phyloP scores from a whole-genome alignment of 2,113 vertebrate species.

The Saimiri boliviensis region DNA sequence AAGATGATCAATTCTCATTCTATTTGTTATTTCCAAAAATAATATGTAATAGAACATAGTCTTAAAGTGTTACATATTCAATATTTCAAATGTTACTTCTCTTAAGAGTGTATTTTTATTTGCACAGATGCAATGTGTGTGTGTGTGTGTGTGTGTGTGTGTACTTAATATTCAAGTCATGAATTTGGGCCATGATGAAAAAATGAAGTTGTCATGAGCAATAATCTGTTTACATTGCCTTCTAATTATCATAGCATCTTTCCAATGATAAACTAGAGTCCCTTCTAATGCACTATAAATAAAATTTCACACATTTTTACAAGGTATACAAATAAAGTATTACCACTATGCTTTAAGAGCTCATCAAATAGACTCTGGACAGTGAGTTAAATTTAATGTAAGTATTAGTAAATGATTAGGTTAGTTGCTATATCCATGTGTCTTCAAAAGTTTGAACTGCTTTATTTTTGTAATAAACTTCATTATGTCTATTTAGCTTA shows the following conservation, averaged over 20 bases:
- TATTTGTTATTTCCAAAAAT: not conserved
- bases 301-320: not conserved
- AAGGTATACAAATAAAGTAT: not conserved
- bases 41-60: not conserved
- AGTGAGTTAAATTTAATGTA: not conserved
- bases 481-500: not conserved
- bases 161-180: not conserved
- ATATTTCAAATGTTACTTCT: not conserved
- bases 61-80: not conserved
- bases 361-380: not conserved
- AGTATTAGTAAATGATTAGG: not conserved
- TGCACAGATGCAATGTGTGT: not conserved
- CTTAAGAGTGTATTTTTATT: not conserved
- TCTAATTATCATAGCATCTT: not conserved
- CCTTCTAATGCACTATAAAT: not conserved
- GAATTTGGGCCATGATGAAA: not conserved
- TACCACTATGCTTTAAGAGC: not conserved
- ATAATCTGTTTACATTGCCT: not conserved
- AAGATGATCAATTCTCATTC: not conserved
- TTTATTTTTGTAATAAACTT: not conserved
- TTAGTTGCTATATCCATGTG: not conserved
- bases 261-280: not conserved
- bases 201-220: not conserved
- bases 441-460: not conserved
- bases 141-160: not conserved